Conservation (phyloP, 2,888 invertebrate species). For the Ypsolopha sequella region DNA sequence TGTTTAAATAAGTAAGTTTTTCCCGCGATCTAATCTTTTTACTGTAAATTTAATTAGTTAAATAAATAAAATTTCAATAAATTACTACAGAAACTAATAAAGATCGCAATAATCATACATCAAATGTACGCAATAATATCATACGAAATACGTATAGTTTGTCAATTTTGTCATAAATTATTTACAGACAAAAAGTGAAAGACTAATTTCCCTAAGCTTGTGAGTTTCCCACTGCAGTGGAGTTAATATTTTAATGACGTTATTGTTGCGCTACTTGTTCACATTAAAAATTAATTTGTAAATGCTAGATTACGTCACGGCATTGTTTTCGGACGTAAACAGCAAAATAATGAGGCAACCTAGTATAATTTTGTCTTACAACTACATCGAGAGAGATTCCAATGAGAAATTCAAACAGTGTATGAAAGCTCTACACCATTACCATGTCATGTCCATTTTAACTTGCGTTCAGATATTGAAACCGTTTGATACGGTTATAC, state of each 20-base stretch:
- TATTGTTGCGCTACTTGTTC: background rate
- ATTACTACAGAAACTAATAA: background rate
- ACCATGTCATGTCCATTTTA: too few relatives aligned
- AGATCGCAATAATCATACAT: too few relatives aligned
- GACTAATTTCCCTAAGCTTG: constrained; percentile 20
- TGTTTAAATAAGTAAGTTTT: too few relatives aligned
- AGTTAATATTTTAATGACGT: background rate
- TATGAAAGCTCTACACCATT: too few relatives aligned
- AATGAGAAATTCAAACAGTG: too few relatives aligned
- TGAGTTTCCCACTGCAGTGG: constrained; percentile 20
- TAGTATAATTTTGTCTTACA: too few relatives aligned
- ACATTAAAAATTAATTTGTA: background rate
- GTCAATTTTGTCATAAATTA: background rate
- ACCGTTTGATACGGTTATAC: too few relatives aligned
- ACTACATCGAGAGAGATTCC: too few relatives aligned
- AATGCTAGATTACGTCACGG: background rate
- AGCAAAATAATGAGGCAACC: background rate
- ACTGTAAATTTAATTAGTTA: background rate
- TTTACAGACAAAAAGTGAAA: constrained; percentile 18
- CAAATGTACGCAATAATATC: too few relatives aligned
- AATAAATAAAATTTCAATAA: background rate
- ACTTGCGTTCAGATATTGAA: too few relatives aligned
- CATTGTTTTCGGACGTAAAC: background rate
- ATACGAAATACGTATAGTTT: too few relatives aligned
- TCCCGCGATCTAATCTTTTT: too few relatives aligned